Percentiles rank a stretch among this genome's conserved stretches.
These are phyloP conservation scores for Drosophila lini DNA, from an alignment of 1,140 invertebrate species.

Conservation along the genomic window DNA sequence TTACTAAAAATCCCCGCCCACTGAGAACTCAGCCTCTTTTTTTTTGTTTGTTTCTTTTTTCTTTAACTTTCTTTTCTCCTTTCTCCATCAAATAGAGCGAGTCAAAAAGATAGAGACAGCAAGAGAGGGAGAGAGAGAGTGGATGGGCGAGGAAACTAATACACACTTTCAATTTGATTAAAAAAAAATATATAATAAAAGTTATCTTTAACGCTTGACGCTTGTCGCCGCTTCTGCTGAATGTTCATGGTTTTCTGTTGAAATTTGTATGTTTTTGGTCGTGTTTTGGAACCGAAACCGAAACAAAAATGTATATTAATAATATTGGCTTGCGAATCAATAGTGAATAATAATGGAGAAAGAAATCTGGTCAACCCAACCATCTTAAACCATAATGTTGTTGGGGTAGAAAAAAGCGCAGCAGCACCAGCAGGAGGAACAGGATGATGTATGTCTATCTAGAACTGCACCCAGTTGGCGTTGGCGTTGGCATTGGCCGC, in stretches of 20 bases:
- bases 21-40: constrained; percentile 30
- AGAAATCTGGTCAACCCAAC: constrained; percentile 16
- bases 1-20: constrained; percentile 41
- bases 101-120: background rate
- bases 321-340: constrained; percentile 19
- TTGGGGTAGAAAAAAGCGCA: constrained; percentile 32
- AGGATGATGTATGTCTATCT: constrained; percentile 73
- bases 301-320: background rate
- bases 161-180: constrained; percentile 58
- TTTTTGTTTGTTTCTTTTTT: background rate
- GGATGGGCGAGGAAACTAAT: constrained; percentile 39
- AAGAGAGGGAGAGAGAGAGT: constrained; percentile 3
- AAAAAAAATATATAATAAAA: constrained; percentile 50
- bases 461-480: constrained; percentile 91
- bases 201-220: constrained; percentile 66
- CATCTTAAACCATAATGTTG: constrained; percentile 27
- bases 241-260: constrained; percentile 9
- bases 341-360: constrained; percentile 7
- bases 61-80: background rate
- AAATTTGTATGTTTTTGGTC: constrained; percentile 16
- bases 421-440: constrained; percentile 42
- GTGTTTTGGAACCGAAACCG: constrained; percentile 14
- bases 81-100: constrained; percentile 18
- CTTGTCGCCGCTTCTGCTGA: constrained; percentile 37
- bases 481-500: constrained; percentile 88